Evolutionary conservation across 2,113 vertebrate species (phyloP).

Genomic region (Indicator maculatus): DNA sequence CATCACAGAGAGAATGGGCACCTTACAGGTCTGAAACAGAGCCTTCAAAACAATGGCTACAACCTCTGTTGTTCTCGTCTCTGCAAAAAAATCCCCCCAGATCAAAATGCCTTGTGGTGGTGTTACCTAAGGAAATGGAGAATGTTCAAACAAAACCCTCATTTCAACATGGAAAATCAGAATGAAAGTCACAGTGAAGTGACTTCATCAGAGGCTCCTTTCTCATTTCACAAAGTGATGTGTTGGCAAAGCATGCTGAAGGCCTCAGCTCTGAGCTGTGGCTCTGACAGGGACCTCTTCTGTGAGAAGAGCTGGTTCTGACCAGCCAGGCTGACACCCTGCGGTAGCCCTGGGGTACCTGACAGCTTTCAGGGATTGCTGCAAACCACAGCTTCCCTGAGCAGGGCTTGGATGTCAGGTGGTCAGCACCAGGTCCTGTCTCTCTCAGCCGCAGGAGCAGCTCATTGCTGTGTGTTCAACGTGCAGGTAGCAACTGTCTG

Average conservation of each 20-base stretch:
- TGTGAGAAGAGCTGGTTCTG: not conserved
- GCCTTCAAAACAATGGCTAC: not conserved
- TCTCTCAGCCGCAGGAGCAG: fast-evolving
- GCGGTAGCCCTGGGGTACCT: not conserved
- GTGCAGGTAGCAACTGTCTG: fast-evolving
- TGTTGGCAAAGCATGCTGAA: not conserved
- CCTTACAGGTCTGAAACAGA: not conserved
- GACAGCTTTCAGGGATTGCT: not conserved
- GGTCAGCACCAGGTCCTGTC: fast-evolving
- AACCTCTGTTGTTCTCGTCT: not conserved
- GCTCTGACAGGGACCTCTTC: not conserved
- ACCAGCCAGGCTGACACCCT: not conserved
- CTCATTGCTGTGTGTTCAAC: not conserved
- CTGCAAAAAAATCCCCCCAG: not conserved
- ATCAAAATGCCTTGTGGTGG: not conserved
- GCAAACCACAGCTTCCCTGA: not conserved
- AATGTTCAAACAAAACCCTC: not conserved
- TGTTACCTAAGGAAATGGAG: not conserved
- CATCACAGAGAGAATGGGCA: not conserved
- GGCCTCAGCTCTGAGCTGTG: not conserved
- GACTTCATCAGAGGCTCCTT: not conserved
- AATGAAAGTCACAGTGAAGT: not conserved
- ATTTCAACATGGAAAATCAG: not conserved
- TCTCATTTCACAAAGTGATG: not conserved
- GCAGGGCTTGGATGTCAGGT: not conserved